Percentiles rank a stretch among this genome's conserved stretches.
Conservation (phyloP, 1,140 invertebrate species). For the Idris sp. region DNA sequence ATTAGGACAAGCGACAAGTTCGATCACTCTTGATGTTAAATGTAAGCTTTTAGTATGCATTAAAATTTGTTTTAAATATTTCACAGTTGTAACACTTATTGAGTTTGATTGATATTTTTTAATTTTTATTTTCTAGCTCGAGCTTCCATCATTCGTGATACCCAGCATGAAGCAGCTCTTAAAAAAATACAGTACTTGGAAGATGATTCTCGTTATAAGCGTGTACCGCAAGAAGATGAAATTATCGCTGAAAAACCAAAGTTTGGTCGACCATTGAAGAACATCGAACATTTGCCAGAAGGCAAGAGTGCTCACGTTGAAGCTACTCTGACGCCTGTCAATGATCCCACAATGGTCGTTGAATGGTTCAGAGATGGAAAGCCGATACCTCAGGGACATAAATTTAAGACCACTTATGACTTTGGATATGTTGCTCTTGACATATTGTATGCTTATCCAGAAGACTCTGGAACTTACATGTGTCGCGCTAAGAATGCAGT, state of each 20-base stretch:
- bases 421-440: constrained; percentile 97
- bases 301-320: constrained; percentile 96
- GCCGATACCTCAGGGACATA: constrained; percentile 92
- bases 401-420: constrained; percentile 95
- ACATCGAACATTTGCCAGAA: constrained; percentile 88
- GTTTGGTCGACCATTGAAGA: constrained; percentile 92
- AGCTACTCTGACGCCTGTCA: constrained; percentile 95
- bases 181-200: constrained; percentile 95
- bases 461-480: constrained; percentile 96
- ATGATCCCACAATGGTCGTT: constrained; percentile 96
- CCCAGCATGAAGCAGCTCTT: constrained; percentile 95
- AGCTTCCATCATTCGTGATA: constrained; percentile 92
- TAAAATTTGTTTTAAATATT: too few species aligned
- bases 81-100: neutral
- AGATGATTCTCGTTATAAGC: constrained; percentile 88
- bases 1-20: constrained; percentile 88
- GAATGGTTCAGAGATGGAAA: constrained; percentile 97
- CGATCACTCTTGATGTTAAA: constrained; percentile 88
- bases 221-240: constrained; percentile 84
- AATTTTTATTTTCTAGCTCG: constrained; percentile 82
- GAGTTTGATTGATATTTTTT: constrained; percentile 15
- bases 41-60: constrained; percentile 80
- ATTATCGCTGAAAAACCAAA: constrained; percentile 90
- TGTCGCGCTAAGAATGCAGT: constrained; percentile 95
- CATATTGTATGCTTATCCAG: constrained; percentile 94